Evolutionary conservation across 2,888 invertebrate genomes (phyloP).

Genomic region (Orthosia cruda): DNA sequence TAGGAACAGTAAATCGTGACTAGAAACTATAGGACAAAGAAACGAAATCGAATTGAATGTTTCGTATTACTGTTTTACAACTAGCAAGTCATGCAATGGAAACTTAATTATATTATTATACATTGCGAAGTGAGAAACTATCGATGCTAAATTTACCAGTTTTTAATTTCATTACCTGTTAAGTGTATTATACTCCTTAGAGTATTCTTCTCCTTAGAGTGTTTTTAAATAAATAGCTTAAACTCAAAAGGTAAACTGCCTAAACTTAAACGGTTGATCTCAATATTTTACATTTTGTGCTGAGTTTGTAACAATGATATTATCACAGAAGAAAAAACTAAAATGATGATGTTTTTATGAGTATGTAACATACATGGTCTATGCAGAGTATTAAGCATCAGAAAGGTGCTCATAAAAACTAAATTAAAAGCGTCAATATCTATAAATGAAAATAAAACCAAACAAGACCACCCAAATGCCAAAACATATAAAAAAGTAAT

Average conservation of each 20-base stretch:
- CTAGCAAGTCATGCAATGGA: conserved; percentile 49
- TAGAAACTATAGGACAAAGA: conserved; percentile 50
- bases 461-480: conserved; percentile 24
- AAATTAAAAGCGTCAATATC: conserved; percentile 1
- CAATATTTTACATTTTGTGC: neutral
- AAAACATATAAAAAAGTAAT: conserved; percentile 37
- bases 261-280: neutral
- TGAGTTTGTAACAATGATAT: neutral
- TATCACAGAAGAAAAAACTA: too few relatives aligned
- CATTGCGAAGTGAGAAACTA: conserved; percentile 14
- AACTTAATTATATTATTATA: conserved; percentile 56
- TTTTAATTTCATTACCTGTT: conserved; percentile 20
- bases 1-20: conserved; percentile 52
- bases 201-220: too few relatives aligned
- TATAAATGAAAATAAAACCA: conserved; percentile 11
- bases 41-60: conserved; percentile 57
- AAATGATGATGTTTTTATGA: too few relatives aligned
- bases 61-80: conserved; percentile 56
- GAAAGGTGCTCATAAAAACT: conserved; percentile 3
- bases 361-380: neutral
- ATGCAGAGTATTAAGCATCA: neutral
- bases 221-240: conserved; percentile 9
- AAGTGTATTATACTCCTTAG: too few relatives aligned
- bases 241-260: neutral
- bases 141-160: conserved; percentile 15